Percentiles rank a stretch among this genome's conserved stretches.
Evolutionary conservation across 2,113 vertebrate species (phyloP).

Genomic region (Myrmophylax atrothorax): DNA sequence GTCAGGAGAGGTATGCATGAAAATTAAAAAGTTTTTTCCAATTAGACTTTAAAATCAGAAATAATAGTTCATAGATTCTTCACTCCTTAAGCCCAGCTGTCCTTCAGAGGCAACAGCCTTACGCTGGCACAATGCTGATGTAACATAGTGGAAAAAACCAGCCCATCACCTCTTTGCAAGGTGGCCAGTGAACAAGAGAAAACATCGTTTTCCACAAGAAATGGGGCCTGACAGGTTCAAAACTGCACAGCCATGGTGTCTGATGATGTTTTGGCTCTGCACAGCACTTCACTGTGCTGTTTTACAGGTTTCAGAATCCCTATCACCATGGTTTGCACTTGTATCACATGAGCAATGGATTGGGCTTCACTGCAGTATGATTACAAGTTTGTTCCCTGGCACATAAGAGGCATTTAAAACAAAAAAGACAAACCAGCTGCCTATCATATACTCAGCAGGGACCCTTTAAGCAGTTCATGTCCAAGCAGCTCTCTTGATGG

Average conservation of each 20-base stretch:
- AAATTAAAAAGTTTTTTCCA: not conserved
- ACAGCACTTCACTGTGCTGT: not conserved
- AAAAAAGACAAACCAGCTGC: not conserved
- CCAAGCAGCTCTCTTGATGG: not conserved
- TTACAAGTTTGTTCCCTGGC: not conserved
- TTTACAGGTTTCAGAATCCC: not conserved
- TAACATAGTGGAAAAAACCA: not conserved
- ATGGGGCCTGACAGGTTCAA: not conserved
- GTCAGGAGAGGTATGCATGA: not conserved
- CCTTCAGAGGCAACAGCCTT: not conserved
- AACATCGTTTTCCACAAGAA: conserved; percentile 15
- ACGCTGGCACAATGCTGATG: not conserved
- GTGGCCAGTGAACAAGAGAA: not conserved
- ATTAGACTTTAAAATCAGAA: not conserved
- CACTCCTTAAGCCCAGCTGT: not conserved
- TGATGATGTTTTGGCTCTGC: not conserved
- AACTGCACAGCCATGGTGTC: not conserved
- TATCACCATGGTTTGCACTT: not conserved
- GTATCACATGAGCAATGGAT: not conserved
- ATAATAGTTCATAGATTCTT: not conserved
- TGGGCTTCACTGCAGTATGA: not conserved
- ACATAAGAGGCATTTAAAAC: not conserved
- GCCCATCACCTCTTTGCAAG: not conserved
- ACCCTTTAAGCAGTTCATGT: not conserved
- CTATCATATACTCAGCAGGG: not conserved